Evolutionary conservation across 2,113 vertebrate species (phyloP).

Genomic region (Pterophyllum scalare): DNA sequence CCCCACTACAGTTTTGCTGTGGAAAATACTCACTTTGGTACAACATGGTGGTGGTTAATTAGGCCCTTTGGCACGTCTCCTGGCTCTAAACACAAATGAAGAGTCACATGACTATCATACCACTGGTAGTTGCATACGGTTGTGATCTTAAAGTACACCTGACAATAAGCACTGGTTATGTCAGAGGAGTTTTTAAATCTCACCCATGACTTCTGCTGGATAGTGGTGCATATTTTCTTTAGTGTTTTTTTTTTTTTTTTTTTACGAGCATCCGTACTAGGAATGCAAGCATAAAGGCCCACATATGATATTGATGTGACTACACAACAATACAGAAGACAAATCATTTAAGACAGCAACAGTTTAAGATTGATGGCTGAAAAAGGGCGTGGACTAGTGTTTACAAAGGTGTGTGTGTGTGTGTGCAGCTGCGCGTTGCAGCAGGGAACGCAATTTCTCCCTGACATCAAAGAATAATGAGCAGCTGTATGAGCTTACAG

Average conservation of each 20-base stretch:
- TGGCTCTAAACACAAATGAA: conserved; percentile 20
- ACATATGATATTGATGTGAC: conserved; percentile 12
- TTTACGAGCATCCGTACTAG: conserved; percentile 9
- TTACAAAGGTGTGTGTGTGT: neutral
- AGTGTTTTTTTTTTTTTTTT: neutral
- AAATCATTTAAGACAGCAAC: conserved; percentile 5
- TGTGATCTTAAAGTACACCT: conserved; percentile 46
- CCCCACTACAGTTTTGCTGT: conserved; percentile 35
- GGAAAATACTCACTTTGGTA: conserved; percentile 72
- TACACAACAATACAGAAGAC: neutral
- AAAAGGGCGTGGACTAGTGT: neutral
- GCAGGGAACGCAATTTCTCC: conserved; percentile 50
- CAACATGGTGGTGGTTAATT: conserved; percentile 29
- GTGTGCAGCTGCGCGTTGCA: conserved; percentile 31
- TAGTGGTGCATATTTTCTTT: neutral
- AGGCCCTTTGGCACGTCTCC: conserved; percentile 22
- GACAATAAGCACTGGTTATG: conserved; percentile 43
- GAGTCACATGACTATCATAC: conserved; percentile 59
- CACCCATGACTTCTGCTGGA: conserved; percentile 4
- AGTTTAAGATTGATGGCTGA: neutral
- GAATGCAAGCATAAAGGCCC: conserved; percentile 10
- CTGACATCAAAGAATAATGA: neutral
- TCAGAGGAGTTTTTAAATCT: conserved; percentile 9
- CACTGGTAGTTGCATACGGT: conserved; percentile 60
- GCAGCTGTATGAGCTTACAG: neutral